A percentile compares a stretch with the other conserved stretches of the same genome.
These are phyloP conservation scores for Leptodactylus fuscus DNA, from an alignment of 2,113 vertebrate genomes.

Conservation along the genomic window DNA sequence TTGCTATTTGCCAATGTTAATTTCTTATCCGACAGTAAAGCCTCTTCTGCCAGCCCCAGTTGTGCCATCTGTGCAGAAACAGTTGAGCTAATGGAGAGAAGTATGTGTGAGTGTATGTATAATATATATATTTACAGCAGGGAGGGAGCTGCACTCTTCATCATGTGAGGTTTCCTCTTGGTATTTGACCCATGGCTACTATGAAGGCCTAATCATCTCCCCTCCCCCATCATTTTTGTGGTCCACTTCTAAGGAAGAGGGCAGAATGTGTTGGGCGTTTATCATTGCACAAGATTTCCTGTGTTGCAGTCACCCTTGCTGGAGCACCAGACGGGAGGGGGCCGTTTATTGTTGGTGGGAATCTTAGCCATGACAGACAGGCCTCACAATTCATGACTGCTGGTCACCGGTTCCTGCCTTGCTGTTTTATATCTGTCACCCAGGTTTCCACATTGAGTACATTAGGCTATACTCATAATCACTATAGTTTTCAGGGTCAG, in stretches of 20 bases:
- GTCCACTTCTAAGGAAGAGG: not conserved
- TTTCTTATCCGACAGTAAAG: conserved; percentile 79
- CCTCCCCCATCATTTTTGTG: not conserved
- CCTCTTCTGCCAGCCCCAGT: conserved; percentile 71
- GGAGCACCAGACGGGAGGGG: not conserved
- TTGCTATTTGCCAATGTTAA: conserved; percentile 79
- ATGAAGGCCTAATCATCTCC: not conserved
- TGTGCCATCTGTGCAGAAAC: conserved; percentile 71
- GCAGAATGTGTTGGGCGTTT: not conserved
- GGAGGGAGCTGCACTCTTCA: not conserved
- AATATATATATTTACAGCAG: no score
- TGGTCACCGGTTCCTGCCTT: no score
- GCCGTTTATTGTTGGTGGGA: no score
- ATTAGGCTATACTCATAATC: no score
- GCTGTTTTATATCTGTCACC: no score
- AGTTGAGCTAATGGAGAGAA: not conserved
- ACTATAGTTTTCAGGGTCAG: no score
- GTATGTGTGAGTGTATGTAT: no score
- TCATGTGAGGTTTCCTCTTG: not conserved
- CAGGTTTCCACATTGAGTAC: no score
- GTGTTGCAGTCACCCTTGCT: not conserved
- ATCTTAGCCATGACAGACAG: no score
- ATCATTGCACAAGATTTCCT: not conserved
- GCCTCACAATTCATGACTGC: no score
- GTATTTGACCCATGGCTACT: not conserved